Evolutionary conservation across 2,888 invertebrate species (phyloP).

Genomic region (Trachelus iudaicus): DNA sequence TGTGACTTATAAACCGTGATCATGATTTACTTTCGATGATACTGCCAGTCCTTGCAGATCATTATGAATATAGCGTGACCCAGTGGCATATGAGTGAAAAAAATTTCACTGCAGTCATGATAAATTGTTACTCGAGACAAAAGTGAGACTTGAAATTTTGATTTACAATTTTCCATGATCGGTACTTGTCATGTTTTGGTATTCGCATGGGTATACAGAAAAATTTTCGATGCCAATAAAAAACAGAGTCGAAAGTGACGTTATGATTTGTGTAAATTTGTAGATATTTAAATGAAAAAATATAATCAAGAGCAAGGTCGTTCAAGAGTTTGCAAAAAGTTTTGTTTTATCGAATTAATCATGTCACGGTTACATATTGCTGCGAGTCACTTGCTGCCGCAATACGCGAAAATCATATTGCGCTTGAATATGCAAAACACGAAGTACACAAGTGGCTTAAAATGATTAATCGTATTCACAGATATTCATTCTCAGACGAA

Average conservation of each 20-base stretch:
- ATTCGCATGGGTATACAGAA: not conserved
- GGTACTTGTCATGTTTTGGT: not conserved
- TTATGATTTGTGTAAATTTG: not conserved
- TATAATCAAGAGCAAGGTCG: not conserved
- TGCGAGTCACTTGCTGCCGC: not conserved
- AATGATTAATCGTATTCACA: not conserved
- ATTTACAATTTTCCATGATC: not conserved
- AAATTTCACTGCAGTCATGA: not conserved
- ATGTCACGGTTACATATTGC: not conserved
- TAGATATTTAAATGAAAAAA: not conserved
- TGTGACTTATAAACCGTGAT: slow-evolving; percentile 5
- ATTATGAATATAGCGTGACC: not conserved
- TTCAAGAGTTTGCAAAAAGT: not conserved
- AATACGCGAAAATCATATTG: not conserved
- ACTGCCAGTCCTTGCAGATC: not conserved
- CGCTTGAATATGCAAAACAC: not conserved
- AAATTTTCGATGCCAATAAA: not conserved
- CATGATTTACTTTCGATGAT: slow-evolving; percentile 6
- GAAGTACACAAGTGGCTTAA: not conserved
- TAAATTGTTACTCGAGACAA: not conserved
- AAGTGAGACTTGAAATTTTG: not conserved
- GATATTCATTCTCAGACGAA: not conserved
- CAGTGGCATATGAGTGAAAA: not conserved
- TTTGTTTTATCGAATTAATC: not conserved
- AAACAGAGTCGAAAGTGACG: not conserved